Evolutionary conservation across 2,113 vertebrate genomes (phyloP).

Genomic region (Daphoenositta chrysoptera): DNA sequence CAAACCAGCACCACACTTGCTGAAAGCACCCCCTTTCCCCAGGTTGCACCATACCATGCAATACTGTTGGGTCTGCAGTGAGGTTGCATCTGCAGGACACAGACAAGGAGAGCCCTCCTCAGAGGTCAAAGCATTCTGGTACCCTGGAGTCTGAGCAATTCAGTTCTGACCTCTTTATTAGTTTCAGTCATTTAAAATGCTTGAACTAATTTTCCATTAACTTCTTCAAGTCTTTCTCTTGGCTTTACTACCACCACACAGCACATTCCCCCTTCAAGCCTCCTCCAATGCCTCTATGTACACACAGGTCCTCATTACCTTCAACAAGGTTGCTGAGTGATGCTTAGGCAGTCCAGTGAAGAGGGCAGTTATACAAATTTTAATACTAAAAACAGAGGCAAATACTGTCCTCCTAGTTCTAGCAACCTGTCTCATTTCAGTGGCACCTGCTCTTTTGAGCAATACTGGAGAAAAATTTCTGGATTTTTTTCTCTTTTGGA

Average conservation of each 20-base stretch:
- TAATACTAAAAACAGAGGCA: background rate
- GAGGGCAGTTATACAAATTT: background rate
- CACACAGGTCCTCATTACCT: background rate
- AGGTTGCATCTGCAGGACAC: background rate
- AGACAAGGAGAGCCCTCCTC: background rate
- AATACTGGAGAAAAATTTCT: background rate
- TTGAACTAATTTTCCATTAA: background rate
- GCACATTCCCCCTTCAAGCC: background rate
- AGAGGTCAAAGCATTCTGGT: background rate
- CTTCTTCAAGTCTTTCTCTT: background rate
- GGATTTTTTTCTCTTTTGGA: background rate
- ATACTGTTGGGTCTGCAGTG: fast-evolving
- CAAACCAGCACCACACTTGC: background rate
- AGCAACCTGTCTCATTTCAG: background rate
- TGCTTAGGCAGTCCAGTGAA: background rate
- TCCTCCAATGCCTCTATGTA: background rate
- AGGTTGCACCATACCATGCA: background rate
- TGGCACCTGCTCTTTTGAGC: background rate
- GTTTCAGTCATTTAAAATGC: background rate
- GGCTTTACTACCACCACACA: background rate
- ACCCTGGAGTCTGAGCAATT: background rate
- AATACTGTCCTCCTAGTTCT: background rate
- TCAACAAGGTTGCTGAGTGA: background rate
- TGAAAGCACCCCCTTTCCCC: background rate
- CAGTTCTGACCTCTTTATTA: background rate